Evolutionary conservation across 2,797 vertebrate species (phyloP).

Genomic region (Chelidonichthys spinosus): DNA sequence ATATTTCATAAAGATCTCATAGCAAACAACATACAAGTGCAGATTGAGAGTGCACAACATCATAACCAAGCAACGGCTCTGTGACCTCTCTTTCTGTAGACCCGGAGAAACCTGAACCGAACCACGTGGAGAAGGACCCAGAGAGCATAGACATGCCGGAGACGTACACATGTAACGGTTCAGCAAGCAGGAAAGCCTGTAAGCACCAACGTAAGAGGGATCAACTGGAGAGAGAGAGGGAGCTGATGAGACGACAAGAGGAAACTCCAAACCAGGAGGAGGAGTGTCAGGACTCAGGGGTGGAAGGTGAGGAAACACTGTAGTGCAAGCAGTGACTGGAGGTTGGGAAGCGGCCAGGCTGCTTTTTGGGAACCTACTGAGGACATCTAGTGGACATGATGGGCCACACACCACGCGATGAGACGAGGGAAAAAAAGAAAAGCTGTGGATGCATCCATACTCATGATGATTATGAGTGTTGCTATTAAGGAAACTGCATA

Average conservation of each 20-base stretch:
- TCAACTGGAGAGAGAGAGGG: constrained; percentile 76
- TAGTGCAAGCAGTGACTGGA: background rate
- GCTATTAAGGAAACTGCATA: background rate
- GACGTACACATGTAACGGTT: constrained; percentile 67
- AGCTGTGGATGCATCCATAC: background rate
- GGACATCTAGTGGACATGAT: constrained; percentile 61
- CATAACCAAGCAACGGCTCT: background rate
- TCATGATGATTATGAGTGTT: background rate
- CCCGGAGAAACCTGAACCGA: constrained; percentile 46
- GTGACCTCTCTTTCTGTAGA: constrained; percentile 22
- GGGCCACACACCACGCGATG: constrained; percentile 12
- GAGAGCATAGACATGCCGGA: constrained; percentile 74
- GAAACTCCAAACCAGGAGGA: constrained; percentile 66
- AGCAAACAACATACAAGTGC: background rate
- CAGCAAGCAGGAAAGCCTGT: constrained; percentile 78
- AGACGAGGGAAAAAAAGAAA: background rate
- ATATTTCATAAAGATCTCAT: background rate
- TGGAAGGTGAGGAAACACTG: constrained; percentile 57
- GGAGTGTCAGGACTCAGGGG: constrained; percentile 36
- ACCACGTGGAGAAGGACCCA: constrained; percentile 61
- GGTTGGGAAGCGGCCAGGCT: background rate
- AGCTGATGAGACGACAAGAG: constrained; percentile 75
- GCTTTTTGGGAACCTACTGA: constrained; percentile 25
- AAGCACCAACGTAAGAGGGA: constrained; percentile 85
- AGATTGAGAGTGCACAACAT: no score